Evolutionary conservation across 2,888 invertebrate species (phyloP).

Genomic region (Dione juno): DNA sequence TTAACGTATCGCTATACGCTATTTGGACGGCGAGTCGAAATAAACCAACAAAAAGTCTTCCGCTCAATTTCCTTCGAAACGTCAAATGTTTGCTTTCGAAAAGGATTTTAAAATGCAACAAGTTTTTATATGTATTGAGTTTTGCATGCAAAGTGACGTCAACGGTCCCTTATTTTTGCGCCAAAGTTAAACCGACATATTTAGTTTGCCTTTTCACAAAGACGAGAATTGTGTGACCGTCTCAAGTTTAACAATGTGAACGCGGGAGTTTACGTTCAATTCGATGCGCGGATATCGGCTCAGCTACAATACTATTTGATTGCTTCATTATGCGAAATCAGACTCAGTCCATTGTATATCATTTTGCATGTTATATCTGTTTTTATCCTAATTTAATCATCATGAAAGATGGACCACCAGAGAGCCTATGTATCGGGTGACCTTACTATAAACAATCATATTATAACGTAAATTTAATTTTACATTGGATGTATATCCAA

Average conservation of each 20-base stretch:
- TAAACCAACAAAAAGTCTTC: slow-evolving; percentile 66
- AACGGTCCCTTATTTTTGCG: slow-evolving; percentile 31
- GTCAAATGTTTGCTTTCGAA: slow-evolving; percentile 79
- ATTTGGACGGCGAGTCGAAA: slow-evolving; percentile 50
- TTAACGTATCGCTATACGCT: slow-evolving; percentile 32
- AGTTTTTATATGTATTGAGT: slow-evolving; percentile 74
- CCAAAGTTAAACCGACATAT: slow-evolving; percentile 53
- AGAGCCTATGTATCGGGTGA: slow-evolving; percentile 71
- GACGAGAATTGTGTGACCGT: slow-evolving; percentile 25
- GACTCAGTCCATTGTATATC: slow-evolving; percentile 78
- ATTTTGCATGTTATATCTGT: slow-evolving; percentile 80
- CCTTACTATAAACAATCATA: slow-evolving; percentile 62
- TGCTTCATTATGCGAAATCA: slow-evolving; percentile 80
- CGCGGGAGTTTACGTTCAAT: slow-evolving; percentile 37
- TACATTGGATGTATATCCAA: slow-evolving; percentile 60
- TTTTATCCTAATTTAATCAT: slow-evolving; percentile 82
- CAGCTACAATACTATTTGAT: slow-evolving; percentile 77
- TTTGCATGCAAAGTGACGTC: slow-evolving; percentile 73
- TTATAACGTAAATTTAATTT: slow-evolving; percentile 63
- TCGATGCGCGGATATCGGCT: slow-evolving; percentile 52
- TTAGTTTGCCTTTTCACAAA: slow-evolving; percentile 28
- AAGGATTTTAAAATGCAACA: slow-evolving; percentile 82
- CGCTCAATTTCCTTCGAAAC: slow-evolving; percentile 77
- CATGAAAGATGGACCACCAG: slow-evolving; percentile 82
- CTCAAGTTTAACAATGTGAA: slow-evolving; percentile 25